These are phyloP conservation scores for Alexandromys fortis DNA, from an alignment of 2,113 vertebrate genomes.

Conservation along the genomic window DNA sequence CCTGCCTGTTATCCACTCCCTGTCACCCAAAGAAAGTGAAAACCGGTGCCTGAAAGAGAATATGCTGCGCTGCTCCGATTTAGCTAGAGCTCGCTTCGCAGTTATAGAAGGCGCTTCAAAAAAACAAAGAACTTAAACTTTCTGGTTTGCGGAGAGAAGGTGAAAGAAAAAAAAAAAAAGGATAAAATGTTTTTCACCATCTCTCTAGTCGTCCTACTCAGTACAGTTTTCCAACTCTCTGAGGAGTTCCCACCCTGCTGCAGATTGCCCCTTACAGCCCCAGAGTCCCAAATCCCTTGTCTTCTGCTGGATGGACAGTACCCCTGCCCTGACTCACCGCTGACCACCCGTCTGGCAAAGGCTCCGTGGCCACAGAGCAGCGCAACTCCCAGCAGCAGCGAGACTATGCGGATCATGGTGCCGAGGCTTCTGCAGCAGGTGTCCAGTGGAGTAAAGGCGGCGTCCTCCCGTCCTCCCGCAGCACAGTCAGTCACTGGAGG, in stretches of 20 bases:
- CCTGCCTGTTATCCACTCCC: neutral
- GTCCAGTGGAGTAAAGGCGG: neutral
- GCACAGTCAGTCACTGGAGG: neutral
- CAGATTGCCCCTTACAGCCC: neutral
- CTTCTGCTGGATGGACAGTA: fast-evolving
- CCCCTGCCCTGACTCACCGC: conserved; percentile 81
- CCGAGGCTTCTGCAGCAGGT: conserved; percentile 60
- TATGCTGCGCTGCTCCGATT: fast-evolving
- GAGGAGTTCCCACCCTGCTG: neutral
- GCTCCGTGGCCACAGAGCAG: conserved; percentile 78
- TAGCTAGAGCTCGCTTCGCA: neutral
- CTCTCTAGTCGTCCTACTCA: neutral
- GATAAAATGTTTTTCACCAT: neutral
- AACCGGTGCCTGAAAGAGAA: neutral
- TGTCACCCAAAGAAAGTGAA: conserved; percentile 31
- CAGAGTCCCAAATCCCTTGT: neutral
- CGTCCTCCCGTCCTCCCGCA: neutral
- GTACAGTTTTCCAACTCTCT: neutral
- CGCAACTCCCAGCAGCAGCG: conserved; percentile 74
- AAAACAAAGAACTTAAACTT: conserved; percentile 21
- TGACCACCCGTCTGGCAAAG: conserved; percentile 83
- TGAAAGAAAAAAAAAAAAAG: neutral
- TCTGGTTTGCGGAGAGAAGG: no score
- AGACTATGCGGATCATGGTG: conserved; percentile 57
- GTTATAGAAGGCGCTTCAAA: neutral